Evolutionary conservation across 2,113 vertebrate species (phyloP).

Genomic region (Alligator mississippiensis): DNA sequence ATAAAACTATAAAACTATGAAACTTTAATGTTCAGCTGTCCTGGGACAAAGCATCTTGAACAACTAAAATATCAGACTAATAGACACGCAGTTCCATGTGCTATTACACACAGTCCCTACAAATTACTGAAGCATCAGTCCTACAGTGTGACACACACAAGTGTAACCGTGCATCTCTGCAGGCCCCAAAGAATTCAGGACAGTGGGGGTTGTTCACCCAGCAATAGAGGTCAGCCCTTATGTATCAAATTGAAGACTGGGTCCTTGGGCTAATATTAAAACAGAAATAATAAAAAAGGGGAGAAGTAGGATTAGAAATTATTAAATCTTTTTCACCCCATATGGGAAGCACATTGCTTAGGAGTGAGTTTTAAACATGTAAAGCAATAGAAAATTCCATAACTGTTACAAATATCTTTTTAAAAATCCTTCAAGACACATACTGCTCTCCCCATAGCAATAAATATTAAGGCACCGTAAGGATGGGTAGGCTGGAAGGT

Average conservation of each 20-base stretch:
- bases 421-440: background rate
- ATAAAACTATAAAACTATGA: no score
- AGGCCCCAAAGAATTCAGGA: no score
- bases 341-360: no score
- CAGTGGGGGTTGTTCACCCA: no score
- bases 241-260: background rate
- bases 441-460: background rate
- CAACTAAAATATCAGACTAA: background rate
- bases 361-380: no score
- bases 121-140: background rate
- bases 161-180: background rate
- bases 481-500: no score
- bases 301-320: no score
- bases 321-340: no score
- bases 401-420: background rate
- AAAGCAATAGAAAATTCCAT: background rate
- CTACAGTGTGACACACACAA: rapidly evolving
- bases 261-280: no score
- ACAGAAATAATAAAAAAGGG: no score
- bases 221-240: background rate
- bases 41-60: rapidly evolving
- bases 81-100: background rate
- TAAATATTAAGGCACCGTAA: no score
- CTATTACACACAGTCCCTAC: rapidly evolving
- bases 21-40: background rate